phyloP scores from a whole-genome alignment of 2,888 invertebrate species.

The Melinopterus prodromus region DNA sequence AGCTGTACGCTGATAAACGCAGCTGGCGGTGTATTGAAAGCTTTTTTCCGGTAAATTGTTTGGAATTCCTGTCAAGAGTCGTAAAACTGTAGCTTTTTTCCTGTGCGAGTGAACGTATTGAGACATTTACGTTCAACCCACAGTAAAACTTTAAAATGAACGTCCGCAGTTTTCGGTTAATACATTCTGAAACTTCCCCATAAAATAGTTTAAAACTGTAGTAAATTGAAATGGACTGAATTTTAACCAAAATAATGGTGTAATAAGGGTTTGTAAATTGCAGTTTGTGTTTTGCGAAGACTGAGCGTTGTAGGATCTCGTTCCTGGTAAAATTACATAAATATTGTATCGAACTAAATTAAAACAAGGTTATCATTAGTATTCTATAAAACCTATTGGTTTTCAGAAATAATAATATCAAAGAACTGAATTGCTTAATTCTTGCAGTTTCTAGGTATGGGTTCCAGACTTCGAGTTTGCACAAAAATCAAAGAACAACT shows the following conservation, averaged over 20 bases:
- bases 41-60: not conserved
- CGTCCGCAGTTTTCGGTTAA: not conserved
- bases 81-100: not conserved
- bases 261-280: too few species aligned
- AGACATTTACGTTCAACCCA: slow-evolving; percentile 4
- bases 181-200: not conserved
- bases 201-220: not conserved
- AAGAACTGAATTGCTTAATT: too few species aligned
- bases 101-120: not conserved
- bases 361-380: too few species aligned
- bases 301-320: too few species aligned
- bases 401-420: too few species aligned
- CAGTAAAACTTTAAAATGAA: not conserved
- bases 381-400: too few species aligned
- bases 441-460: too few species aligned
- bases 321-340: too few species aligned
- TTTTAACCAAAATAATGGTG: not conserved
- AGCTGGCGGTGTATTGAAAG: not conserved
- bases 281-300: too few species aligned
- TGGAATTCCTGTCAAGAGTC: not conserved
- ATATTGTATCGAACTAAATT: too few species aligned
- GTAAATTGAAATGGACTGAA: not conserved
- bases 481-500: too few species aligned
- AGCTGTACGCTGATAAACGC: slow-evolving; percentile 4
- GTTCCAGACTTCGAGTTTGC: too few species aligned